Conservation (phyloP, 2,888 invertebrate species). For the Drosophila tripunctata region DNA sequence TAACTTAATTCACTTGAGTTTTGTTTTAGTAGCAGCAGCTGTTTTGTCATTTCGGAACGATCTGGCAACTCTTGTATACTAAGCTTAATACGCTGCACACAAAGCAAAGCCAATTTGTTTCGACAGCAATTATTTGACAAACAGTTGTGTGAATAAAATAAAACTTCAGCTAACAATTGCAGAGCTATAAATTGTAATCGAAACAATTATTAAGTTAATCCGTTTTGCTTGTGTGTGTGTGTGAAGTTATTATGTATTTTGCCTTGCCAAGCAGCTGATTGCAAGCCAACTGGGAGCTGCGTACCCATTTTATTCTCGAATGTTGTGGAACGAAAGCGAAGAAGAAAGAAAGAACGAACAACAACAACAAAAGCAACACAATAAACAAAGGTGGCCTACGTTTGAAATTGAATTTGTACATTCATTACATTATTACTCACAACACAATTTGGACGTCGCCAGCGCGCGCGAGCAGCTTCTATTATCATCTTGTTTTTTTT, state of each 20-base stretch:
- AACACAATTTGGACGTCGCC: constrained; percentile 41
- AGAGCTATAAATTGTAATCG: too few species aligned
- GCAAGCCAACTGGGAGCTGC: constrained; percentile 39
- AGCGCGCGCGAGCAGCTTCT: constrained; percentile 8
- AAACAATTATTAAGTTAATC: background rate
- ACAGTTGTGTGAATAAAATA: background rate
- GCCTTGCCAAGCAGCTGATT: constrained; percentile 11
- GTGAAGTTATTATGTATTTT: background rate
- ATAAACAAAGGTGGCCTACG: constrained; percentile 70
- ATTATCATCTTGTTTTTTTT: too few species aligned
- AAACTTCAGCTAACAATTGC: too few species aligned
- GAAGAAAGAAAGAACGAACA: too few species aligned
- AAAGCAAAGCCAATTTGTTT: background rate
- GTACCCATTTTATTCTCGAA: constrained; percentile 51
- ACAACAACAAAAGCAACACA: constrained; percentile 44
- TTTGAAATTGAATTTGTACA: constrained; percentile 39
- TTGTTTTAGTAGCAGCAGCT: background rate
- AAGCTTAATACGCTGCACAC: background rate
- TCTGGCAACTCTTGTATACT: background rate
- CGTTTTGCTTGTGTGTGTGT: background rate
- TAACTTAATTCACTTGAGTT: too few species aligned
- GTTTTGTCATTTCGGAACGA: background rate
- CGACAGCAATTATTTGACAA: background rate
- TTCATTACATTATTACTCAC: constrained; percentile 49
- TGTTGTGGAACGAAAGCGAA: constrained; percentile 53